phyloP scores from a whole-genome alignment of 2,797 vertebrate genomes.

The Acrossocheilus wenchowensis region DNA sequence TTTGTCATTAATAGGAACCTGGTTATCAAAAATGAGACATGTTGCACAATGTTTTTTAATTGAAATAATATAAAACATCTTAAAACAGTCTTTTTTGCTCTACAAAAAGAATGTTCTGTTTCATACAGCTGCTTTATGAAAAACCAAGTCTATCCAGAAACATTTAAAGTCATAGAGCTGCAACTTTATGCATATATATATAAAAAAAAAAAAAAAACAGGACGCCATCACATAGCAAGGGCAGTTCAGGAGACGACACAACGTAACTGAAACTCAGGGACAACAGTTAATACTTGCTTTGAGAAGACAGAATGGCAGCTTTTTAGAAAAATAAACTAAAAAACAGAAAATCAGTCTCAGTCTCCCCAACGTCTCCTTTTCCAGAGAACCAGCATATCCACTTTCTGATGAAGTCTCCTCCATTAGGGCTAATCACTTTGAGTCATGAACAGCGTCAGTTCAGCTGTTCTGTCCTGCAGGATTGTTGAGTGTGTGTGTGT shows the following conservation, averaged over 20 bases:
- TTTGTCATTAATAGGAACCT: background rate
- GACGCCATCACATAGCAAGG: slow-evolving; percentile 39
- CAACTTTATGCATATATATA: background rate
- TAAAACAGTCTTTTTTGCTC: slow-evolving; percentile 21
- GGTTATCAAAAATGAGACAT: background rate
- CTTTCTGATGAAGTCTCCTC: background rate
- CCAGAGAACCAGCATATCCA: slow-evolving; percentile 32
- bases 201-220: slow-evolving; percentile 33
- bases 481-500: slow-evolving; percentile 17
- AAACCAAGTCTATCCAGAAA: slow-evolving; percentile 45
- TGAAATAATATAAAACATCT: slow-evolving; percentile 74
- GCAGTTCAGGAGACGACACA: slow-evolving; percentile 25
- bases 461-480: slow-evolving; percentile 22
- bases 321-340: slow-evolving; percentile 15
- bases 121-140: slow-evolving; percentile 19
- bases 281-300: slow-evolving; percentile 18
- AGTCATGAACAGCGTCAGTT: slow-evolving; percentile 28
- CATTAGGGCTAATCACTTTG: background rate
- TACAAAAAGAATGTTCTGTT: slow-evolving; percentile 33
- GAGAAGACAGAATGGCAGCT: background rate
- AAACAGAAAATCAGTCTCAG: background rate
- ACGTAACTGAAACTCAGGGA: slow-evolving; percentile 7
- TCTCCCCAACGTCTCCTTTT: background rate
- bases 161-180: background rate
- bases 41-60: slow-evolving; percentile 64